Evolutionary conservation across 2,113 vertebrate genomes (phyloP), one percentile per base, ranked within the genome.

Genomic region (Phyllostomus hastatus): DNA sequence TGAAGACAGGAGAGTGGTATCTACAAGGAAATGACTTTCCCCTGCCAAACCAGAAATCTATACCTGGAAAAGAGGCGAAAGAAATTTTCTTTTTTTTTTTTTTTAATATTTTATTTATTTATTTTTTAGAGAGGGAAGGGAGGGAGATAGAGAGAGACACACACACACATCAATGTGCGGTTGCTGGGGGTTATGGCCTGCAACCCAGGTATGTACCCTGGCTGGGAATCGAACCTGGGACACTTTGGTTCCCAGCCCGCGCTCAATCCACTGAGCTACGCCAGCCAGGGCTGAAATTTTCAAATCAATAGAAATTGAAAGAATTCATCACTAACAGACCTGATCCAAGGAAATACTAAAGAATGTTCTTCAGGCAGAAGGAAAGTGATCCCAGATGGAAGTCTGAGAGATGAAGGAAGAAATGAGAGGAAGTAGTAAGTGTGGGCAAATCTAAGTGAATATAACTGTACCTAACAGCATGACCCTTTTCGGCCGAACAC

Each of bases 41-140:
- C 66, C 10, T 72, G 31, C 43, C 52, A 70, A 70, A 64, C 31
- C 7, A 85, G 64, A 84, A 79, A 48, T 78, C 52, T 84, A 3
- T 79, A 61, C 24, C 79, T 50, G 79, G 57, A 72, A 16, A 75
- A 52, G 31, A 84, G n/a, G 38, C 52, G 43, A 75, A 73, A n/a
- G 59, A 19, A 35, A 88, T 88, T 80, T 85, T 95, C 85, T 88
- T 80, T 85, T 95, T 88, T 80, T 85, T 95, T 88, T 80, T 85
- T 95, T n/a, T n/a, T n/a, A n/a, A n/a, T n/a, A n/a, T n/a, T n/a
- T n/a, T n/a, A n/a, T n/a, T n/a, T n/a, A n/a, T n/a, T n/a, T n/a
- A n/a, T n/a, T n/a, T n/a, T n/a, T n/a, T n/a, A n/a, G n/a, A n/a
- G n/a, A n/a, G n/a, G n/a, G n/a, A n/a, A n/a, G n/a, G n/a, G n/a